Conservation (phyloP, 2,797 vertebrate species). For the Dendrocincla fuliginosa region DNA sequence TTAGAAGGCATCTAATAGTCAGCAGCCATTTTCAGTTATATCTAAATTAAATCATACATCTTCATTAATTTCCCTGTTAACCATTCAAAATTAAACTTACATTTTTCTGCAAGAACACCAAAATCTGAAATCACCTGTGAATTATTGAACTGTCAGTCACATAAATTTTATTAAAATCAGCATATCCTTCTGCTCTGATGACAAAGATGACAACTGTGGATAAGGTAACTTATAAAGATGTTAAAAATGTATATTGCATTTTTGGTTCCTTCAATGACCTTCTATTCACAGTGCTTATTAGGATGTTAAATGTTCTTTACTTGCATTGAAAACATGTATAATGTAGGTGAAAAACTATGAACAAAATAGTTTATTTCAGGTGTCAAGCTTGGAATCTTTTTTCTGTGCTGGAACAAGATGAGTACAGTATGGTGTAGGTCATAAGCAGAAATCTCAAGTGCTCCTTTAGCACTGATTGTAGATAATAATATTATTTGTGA, state of each 20-base stretch:
- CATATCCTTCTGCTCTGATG: not conserved
- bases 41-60: slow-evolving; percentile 24
- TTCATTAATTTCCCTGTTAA: not conserved
- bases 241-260: not conserved
- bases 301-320: not conserved
- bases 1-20: slow-evolving; percentile 26
- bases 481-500: not conserved
- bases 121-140: not conserved
- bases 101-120: not conserved
- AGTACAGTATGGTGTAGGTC: not conserved
- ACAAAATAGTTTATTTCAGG: not conserved
- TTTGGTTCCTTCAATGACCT: not conserved
- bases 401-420: not conserved
- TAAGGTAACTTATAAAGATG: not conserved
- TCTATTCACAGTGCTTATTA: not conserved
- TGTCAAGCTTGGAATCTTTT: not conserved
- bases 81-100: not conserved
- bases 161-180: not conserved
- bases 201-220: not conserved
- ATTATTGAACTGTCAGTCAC: not conserved
- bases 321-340: not conserved
- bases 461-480: not conserved
- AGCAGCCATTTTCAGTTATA: not conserved
- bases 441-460: not conserved
- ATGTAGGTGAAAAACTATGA: not conserved